A percentile compares a stretch with the other conserved stretches of the same genome.
Evolutionary conservation across 2,888 invertebrate species (phyloP).

Genomic region (Eristalinus aeneus): DNA sequence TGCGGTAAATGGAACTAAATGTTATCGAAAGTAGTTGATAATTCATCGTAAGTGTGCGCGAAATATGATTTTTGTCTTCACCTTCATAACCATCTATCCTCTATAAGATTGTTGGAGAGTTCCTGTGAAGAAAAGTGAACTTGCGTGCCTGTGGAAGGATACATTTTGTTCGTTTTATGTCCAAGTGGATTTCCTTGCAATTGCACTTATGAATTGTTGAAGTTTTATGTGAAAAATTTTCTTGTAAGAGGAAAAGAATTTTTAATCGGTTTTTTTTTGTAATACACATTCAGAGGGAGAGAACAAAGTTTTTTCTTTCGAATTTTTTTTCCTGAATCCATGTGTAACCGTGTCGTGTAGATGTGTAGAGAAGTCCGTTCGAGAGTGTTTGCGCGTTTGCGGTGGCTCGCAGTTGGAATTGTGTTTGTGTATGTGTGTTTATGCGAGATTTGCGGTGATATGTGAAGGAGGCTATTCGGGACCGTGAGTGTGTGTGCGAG

Average conservation of each 20-base stretch:
- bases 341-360: slow-evolving; percentile 34
- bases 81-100: neutral
- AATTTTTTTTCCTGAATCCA: slow-evolving; percentile 14
- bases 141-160: slow-evolving; percentile 2
- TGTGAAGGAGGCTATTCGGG: slow-evolving; percentile 46
- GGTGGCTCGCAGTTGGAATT: slow-evolving; percentile 51
- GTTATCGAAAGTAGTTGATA: slow-evolving; percentile 35
- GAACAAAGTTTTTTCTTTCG: slow-evolving; percentile 17
- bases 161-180: slow-evolving; percentile 3
- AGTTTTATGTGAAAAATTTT: slow-evolving; percentile 51
- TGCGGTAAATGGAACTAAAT: slow-evolving; percentile 64
- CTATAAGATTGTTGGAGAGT: slow-evolving; percentile 8
- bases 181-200: slow-evolving; percentile 7
- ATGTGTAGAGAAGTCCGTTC: slow-evolving; percentile 14
- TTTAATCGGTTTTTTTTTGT: neutral
- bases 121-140: slow-evolving; percentile 37
- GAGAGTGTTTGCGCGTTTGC: slow-evolving; percentile 54
- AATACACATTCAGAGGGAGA: slow-evolving; percentile 31
- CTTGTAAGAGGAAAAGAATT: slow-evolving; percentile 23
- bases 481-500: slow-evolving; percentile 43
- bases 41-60: slow-evolving; percentile 51
- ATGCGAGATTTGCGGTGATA: slow-evolving; percentile 63
- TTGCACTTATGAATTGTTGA: neutral
- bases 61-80: neutral
- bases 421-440: slow-evolving; percentile 40